Base-by-base conservation (phyloP, 2,888 invertebrate species). In the Dynastes maya region DNA sequence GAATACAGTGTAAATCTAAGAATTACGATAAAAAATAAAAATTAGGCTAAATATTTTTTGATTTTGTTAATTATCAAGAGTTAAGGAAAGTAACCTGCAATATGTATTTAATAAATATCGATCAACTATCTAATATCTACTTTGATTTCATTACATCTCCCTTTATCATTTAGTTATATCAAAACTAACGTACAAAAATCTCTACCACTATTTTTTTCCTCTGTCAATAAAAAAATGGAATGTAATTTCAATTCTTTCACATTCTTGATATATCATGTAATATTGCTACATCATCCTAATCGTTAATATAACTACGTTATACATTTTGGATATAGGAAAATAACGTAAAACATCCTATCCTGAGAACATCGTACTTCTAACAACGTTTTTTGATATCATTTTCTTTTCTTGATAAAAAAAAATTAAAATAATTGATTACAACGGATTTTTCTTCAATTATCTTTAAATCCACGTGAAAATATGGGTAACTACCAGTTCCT, bases 151-250 rank as follows among this genome's bases (percentile, higher is more conserved):
- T 72, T 72, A 40, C 16, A 58, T 61, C 45, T 55, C 37, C 16
- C 37, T 71, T 72, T 72, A 4, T 53, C n/a, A 53, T 13, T n/a
- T 53, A 13, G 37, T 37, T 58, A 61, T 72, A 72, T 58, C 53
- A 72, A 72, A 72, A 72, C 72, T 72, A 72, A 45, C 58, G 72
- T 72, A 72, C 40, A 72, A 72, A 72, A 72, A 72, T 51, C 49
- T 72, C 58, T 22, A 27, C 72, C 27, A 37, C 45, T 45, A 16
- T 55, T 71, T 13, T 27, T 61, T 27, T 40, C 3, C 11, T 16
- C 53, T 29, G 32, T 9, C 2, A 58, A 61, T 72, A 61, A 72
- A 72, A 71, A 72, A 72, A 8, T 72, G 72, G 72, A 72, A 72
- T 72, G 72, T 61, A 45, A 45, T 58, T 72, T 61, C 27, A 45